Evolutionary conservation across 2,797 vertebrate species (phyloP).

Genomic region (Thamnophis elegans): DNA sequence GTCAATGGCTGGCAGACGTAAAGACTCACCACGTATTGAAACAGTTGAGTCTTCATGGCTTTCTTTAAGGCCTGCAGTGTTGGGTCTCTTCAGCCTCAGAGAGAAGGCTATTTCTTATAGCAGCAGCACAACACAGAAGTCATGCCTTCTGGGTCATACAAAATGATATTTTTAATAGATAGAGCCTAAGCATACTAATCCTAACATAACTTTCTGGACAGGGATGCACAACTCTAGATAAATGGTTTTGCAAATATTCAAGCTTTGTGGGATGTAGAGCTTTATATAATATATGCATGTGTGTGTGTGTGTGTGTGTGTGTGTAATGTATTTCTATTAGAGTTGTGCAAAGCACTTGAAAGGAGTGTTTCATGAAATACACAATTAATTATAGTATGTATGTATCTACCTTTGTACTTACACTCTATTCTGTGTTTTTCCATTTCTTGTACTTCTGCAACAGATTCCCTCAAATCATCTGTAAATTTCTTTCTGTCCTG

Average conservation of each 20-base stretch:
- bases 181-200: neutral
- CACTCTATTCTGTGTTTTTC: constrained; percentile 98
- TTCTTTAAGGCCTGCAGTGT: neutral
- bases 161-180: neutral
- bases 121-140: neutral
- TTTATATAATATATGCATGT: neutral
- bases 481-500: constrained; percentile 98
- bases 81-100: neutral
- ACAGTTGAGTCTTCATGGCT: neutral
- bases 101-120: neutral
- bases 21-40: neutral
- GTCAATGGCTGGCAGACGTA: neutral
- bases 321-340: neutral
- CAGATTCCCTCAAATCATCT: constrained; percentile 91
- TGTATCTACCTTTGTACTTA: constrained; percentile 74
- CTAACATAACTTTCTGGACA: neutral
- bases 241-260: neutral
- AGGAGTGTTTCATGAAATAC: neutral
- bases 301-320: no score
- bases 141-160: neutral
- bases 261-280: neutral
- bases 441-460: constrained; percentile 97
- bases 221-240: neutral
- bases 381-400: constrained; percentile 20
- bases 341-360: neutral